Evolutionary conservation across 2,113 vertebrate genomes (phyloP), one percentile per base, ranked within the genome.

Genomic region (Maylandia zebra): DNA sequence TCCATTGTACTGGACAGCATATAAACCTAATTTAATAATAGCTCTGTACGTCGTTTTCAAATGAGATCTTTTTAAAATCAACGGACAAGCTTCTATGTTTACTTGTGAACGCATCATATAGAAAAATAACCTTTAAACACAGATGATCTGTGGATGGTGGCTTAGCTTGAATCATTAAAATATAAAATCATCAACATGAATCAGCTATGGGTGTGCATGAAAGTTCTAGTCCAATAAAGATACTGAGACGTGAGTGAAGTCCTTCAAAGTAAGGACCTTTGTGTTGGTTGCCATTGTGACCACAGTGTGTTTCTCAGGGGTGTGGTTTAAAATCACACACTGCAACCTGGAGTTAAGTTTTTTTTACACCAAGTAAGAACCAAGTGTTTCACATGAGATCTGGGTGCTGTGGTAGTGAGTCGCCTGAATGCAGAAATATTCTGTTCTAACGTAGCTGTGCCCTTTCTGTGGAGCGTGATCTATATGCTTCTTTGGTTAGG

Each of bases 321-420:
- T 79, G 74, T 79, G 74, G 27, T 34, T 78, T n/a, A 12, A 52
- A 52, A 96, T 71, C 38, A 16, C 38, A 43, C n/a, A 1, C 36
- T 41, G 11, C 5, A 71, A 24, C 3, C 38, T 6, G 36, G 4
- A 24, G 66, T 71, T 69, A 5, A 2, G 0, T 1, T 6, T 1
- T n/a, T 41, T 3, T 24, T 43, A 71, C 38, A 24, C n/a, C 12
- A 43, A 14, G 66, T 71, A 43, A 24, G 1, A 71, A 71, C 36
- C n/a, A 24, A 24, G 36, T 41, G n/a, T 43, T 43, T 71, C 19
- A 6, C 36, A 16, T 14, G n/a, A 43, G 66, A 71, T 71, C n/a
- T 71, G 64, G 12, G 3, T 71, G 64, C 64, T 71, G 12, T 36
- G 17, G 59, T 3, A 5, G 10, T 36, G 17, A 64, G 59, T 41